Evolutionary conservation across 1,140 invertebrate species (phyloP), one percentile per base, ranked within the genome.

Genomic region (Drosophila kohkoa): DNA sequence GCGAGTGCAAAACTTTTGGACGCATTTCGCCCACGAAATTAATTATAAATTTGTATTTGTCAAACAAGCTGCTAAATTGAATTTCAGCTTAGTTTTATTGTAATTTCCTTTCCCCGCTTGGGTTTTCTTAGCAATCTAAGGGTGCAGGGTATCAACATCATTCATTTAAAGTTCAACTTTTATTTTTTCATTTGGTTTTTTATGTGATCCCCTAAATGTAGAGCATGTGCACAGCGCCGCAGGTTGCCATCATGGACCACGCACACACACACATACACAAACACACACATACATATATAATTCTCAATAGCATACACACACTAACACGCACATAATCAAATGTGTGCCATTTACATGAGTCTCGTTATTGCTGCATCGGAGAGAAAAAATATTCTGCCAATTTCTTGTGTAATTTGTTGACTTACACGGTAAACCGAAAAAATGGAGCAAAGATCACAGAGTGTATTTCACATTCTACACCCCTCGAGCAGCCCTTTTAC

Each of bases 351-450:
- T 68, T 62, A 54, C 57, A 74, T 64, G 60, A 41, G 49, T 49
- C 60, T 57, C 43, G 68, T 63, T 71, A 71, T 71, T 64, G 60
- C 68, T 52, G 49, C 11, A 38, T 38, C 20, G 48, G 20, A 41
- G 38, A 54, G 41, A 67, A 55, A 51, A 65, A 32, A 73, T 66
- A 20, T 54, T 43, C 43, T 63, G 58, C 8, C 66, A 62, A 75
- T 75, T 69, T 60, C 35, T 51, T 11, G 49, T 75, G 72, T 75
- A 75, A 63, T 70, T 69, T 75, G 66, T 75, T 69, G 72, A 69
- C 66, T 75, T 69, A 60, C 55, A 74, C 48, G 58, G 51, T 16
- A 62, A 55, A 16, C 71, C 25, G 20, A 41, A 74, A 74, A 52
- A 60, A 49, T 57, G 32, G 20, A 32, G 20, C 20, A 25, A 10